Evolutionary conservation across 2,113 vertebrate species (phyloP), one percentile per base, ranked within the genome.

Genomic region (Xiphorhynchus elegans): DNA sequence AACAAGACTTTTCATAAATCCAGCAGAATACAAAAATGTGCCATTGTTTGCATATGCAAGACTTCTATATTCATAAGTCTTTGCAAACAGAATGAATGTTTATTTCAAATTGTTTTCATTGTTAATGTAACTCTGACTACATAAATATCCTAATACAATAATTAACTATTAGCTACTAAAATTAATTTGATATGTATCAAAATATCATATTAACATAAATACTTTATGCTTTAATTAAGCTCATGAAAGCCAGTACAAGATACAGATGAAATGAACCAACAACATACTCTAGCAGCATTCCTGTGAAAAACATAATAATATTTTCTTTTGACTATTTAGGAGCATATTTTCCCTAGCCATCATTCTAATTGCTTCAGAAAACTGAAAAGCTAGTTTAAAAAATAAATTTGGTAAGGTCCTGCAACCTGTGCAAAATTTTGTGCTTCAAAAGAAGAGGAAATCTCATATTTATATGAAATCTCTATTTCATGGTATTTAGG

Each of bases 221-320:
- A 93, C 26, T 31, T 90, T 95, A 23, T 35, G 25, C 17, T 64
- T 67, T 72, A 93, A 85, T 95, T 72, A 73, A 89, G 25, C 9
- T 87, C 39, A 53, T 74, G 44, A 90, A 76, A 95, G 52, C 29
- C 40, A 58, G 35, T 82, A 89, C 80, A 91, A 88, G 75, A 74
- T 86, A 79, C 74, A 58, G 35, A 93, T 56, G 20, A 94, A 91
- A 91, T 67, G 49, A 94, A 53, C 44, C 47, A 95, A 72, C 42
- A 87, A n/a, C 24, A 64, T 93, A 72, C 73, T 60, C 23, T 81
- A 74, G 55, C 39, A 81, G 2, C 7, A 47, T 64, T 68, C 28
- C 19, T 62, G 26, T 33, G 86, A 52, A 79, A 31, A 74, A 39
- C 60, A 5, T 55, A 85, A 73, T 15, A 73, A 2, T 26, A 47